Conservation (phyloP, 2,113 vertebrate genomes). For the Rutilus rutilus region DNA sequence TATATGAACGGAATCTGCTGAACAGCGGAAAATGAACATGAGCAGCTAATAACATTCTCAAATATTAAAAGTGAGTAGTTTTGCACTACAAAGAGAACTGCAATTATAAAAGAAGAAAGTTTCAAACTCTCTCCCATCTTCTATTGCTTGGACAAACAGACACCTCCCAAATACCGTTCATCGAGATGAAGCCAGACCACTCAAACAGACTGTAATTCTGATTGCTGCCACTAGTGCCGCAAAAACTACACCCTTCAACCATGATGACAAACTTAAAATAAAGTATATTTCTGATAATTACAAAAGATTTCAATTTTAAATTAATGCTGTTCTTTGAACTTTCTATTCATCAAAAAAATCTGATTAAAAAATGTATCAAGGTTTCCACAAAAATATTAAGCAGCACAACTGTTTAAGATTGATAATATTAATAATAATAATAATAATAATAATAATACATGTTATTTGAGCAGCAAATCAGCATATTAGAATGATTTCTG, state of each 20-base stretch:
- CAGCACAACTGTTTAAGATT: background rate
- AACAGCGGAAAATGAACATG: background rate
- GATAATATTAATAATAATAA: background rate
- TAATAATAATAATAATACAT: background rate
- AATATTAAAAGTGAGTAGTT: background rate
- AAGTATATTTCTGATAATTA: background rate
- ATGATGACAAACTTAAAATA: no score
- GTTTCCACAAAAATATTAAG: background rate
- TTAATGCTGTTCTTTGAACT: background rate
- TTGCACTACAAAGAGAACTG: background rate
- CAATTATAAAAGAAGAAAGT: background rate
- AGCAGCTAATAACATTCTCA: background rate
- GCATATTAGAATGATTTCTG: background rate
- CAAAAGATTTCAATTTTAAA: background rate
- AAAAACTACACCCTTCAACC: background rate
- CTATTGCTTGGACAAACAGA: background rate
- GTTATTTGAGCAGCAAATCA: background rate
- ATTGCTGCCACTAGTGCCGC: background rate
- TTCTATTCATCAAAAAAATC: background rate
- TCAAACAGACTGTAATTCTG: no score
- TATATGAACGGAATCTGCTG: background rate
- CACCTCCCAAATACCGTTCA: no score
- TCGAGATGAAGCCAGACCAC: background rate
- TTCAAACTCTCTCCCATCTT: background rate
- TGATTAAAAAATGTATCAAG: background rate